Conservation (phyloP, 2,797 vertebrate genomes). For the Orientallactaga sibirica region DNA sequence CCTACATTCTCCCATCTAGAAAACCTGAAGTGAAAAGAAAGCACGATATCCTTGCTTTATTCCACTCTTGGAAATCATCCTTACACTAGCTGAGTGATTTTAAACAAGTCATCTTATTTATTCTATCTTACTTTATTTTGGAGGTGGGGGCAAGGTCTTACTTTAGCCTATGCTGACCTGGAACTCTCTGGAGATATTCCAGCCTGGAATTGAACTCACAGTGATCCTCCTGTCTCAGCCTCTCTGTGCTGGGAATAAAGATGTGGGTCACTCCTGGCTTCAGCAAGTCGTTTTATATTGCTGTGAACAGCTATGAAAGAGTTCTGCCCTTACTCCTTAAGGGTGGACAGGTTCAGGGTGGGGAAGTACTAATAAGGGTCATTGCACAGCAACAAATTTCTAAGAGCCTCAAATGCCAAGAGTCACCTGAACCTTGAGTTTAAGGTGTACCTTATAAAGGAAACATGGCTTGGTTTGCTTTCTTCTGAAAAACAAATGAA, state of each 20-base stretch:
- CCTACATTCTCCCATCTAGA: neutral
- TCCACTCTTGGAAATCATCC: constrained; percentile 1
- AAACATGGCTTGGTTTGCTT: neutral
- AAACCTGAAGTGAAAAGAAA: constrained; percentile 27
- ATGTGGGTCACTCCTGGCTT: too few relatives aligned
- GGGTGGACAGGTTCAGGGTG: too few relatives aligned
- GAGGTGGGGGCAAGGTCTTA: too few relatives aligned
- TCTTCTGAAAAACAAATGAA: constrained; percentile 44
- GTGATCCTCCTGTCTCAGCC: too few relatives aligned
- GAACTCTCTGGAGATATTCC: too few relatives aligned
- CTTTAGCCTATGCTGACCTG: too few relatives aligned
- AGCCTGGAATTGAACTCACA: too few relatives aligned
- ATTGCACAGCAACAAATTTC: neutral
- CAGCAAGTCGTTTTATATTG: neutral
- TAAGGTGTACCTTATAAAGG: constrained; percentile 4
- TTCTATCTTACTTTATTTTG: too few relatives aligned
- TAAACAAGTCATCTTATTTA: too few relatives aligned
- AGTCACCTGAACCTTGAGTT: neutral
- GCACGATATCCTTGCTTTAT: neutral
- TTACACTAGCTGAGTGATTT: neutral
- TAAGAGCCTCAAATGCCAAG: neutral
- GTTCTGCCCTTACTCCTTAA: neutral
- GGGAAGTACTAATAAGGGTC: neutral
- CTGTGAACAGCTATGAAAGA: constrained; percentile 21
- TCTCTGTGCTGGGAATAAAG: too few relatives aligned